phyloP scores from a whole-genome alignment of 2,797 vertebrate species.

The Lacerta agilis region DNA sequence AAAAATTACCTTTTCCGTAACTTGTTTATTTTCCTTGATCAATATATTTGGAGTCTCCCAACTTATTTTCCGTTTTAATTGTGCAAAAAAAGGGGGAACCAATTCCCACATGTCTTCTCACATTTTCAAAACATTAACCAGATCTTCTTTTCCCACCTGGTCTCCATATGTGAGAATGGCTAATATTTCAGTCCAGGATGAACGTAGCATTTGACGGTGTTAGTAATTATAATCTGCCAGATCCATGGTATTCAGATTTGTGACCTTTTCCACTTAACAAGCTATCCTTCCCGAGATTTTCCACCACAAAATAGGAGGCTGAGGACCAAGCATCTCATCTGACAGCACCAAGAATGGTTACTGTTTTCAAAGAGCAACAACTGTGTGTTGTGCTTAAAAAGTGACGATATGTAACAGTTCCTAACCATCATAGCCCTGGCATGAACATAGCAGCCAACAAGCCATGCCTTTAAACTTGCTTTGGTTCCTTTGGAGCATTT shows the following conservation, averaged over 20 bases:
- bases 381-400: not conserved
- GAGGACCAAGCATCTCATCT: slow-evolving; percentile 30
- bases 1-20: not conserved
- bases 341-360: not conserved
- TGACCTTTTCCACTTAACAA: not conserved
- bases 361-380: slow-evolving; percentile 18
- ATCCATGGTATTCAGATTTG: not conserved
- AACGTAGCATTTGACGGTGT: not conserved
- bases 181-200: not conserved
- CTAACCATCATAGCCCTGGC: slow-evolving; percentile 7
- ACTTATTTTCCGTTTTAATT: not conserved
- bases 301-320: not conserved
- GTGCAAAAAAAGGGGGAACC: not conserved
- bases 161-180: not conserved
- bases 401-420: slow-evolving; percentile 51
- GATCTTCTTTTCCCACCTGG: slow-evolving; percentile 11
- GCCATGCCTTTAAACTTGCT: slow-evolving; percentile 50
- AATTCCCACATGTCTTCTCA: not conserved
- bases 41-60: not conserved
- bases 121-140: not conserved
- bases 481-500: slow-evolving; percentile 51
- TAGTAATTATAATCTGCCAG: accelerated
- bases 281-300: not conserved
- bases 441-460: slow-evolving; percentile 33
- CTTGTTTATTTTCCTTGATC: not conserved